Base-by-base conservation (phyloP, 2,888 invertebrate genomes). In the Acanthosoma haemorrhoidale region DNA sequence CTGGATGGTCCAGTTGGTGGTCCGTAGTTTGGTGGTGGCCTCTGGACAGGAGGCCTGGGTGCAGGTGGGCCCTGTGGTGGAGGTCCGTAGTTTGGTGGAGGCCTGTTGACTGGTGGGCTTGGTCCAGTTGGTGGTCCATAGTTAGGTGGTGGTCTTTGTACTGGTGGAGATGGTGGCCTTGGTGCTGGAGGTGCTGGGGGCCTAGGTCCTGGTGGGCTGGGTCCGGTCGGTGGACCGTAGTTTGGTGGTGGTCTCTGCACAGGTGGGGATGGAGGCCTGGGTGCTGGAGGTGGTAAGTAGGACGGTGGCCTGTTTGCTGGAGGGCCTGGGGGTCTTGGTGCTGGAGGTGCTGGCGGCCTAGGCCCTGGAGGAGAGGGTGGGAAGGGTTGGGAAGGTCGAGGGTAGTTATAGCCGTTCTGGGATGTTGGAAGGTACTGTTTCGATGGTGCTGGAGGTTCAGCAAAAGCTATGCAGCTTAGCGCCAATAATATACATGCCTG, bases 341-440 rank as follows among this genome's bases (percentile, higher is more conserved):
- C 73, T 71, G 38, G 31, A 25, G 73, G 70, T 72, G 75, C 18
- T 51, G 71, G 67, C 15, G 70, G 70, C 15, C 64, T 59, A 11
- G 73, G 71, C 29, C 59, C 59, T 6, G 69, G 51, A 29, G 51
- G 74, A 73, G 76, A 76, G 75, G 71, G 70, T 31, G 68, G 51
- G 15, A 29, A 36, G 18, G 57, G 29, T 0, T 70, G 58, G 4
- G 72, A 25, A 2, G 51, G 51, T 25, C 51, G 25, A 1, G 51
- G 51, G 4, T 51, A 51, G 51, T 51, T 51, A n/a, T 51, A 51
- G 75, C 87, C 87, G 77, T 84, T 86, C 34, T 87, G 84, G 3
- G 86, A 86, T 15, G 91, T 91, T 18, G 92, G 92, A 67, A 92
- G 84, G 81, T 92, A 92, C 69, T 88, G 88, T 78, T 89, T 75